phyloP scores from a whole-genome alignment of 2,797 vertebrate genomes.

The Salmo trutta region DNA sequence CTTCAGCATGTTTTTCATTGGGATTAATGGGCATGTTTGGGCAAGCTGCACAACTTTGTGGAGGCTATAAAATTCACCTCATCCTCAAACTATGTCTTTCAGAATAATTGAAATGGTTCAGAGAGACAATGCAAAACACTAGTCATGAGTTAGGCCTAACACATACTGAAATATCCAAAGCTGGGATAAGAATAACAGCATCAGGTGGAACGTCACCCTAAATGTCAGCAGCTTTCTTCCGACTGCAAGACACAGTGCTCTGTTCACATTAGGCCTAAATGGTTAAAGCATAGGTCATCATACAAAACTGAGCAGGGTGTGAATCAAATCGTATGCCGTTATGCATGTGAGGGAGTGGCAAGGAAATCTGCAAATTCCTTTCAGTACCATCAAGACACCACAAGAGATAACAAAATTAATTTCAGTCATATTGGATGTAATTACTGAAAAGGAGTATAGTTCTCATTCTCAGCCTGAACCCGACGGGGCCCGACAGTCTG shows the following conservation, averaged over 20 bases:
- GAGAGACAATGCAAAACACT: too few relatives aligned
- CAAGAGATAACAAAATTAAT: neutral
- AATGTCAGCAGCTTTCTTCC: neutral
- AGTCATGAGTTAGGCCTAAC: too few relatives aligned
- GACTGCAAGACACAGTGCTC: neutral
- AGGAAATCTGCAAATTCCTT: conserved; percentile 2
- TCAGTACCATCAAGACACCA: neutral
- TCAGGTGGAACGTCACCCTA: neutral
- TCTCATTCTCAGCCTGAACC: too few relatives aligned
- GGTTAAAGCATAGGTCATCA: neutral
- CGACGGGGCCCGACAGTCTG: too few relatives aligned
- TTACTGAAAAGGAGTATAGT: neutral
- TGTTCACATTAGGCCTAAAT: neutral
- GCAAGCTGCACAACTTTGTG: too few relatives aligned
- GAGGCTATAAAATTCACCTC: too few relatives aligned
- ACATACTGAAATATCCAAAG: too few relatives aligned
- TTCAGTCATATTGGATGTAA: neutral
- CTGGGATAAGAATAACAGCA: too few relatives aligned
- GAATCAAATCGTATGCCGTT: neutral
- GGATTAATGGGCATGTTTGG: too few relatives aligned
- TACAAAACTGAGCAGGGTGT: neutral
- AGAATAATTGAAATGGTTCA: too few relatives aligned
- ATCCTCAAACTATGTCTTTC: too few relatives aligned
- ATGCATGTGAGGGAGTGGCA: conserved; percentile 1
- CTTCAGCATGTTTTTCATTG: too few relatives aligned